Evolutionary conservation across 1,140 invertebrate genomes (phyloP).

Genomic region (Telenomus remus): DNA sequence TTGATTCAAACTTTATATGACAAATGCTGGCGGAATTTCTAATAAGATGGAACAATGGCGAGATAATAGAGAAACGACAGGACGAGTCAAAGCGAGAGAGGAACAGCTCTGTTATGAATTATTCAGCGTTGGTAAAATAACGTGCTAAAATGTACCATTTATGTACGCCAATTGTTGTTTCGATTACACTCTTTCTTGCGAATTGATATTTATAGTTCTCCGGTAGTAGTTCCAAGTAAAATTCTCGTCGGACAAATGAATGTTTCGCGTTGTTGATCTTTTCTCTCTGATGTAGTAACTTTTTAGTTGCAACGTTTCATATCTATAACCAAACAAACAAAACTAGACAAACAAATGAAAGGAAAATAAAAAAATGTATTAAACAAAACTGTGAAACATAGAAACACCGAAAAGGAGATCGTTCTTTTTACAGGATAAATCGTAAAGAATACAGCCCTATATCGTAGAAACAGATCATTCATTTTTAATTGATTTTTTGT

Average conservation of each 20-base stretch:
- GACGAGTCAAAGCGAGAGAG: neutral
- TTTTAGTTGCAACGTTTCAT: too few relatives aligned
- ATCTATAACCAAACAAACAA: too few relatives aligned
- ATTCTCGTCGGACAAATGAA: neutral
- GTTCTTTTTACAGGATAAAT: too few relatives aligned
- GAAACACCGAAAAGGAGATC: too few relatives aligned
- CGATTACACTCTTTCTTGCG: neutral
- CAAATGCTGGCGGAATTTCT: conserved; percentile 17
- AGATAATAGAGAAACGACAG: conserved; percentile 13
- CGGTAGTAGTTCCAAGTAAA: neutral
- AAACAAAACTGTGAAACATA: too few relatives aligned
- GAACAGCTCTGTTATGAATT: conserved; percentile 19
- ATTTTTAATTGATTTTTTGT: too few relatives aligned
- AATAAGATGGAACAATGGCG: conserved; percentile 21
- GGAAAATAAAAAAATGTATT: too few relatives aligned
- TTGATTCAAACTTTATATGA: conserved; percentile 36
- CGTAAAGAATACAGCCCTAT: too few relatives aligned
- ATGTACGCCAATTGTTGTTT: conserved; percentile 1
- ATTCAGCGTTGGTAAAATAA: conserved; percentile 28
- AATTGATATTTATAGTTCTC: conserved; percentile 8
- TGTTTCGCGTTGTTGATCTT: too few relatives aligned
- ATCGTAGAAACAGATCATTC: too few relatives aligned
- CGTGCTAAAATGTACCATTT: conserved; percentile 8
- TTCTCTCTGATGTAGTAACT: too few relatives aligned
- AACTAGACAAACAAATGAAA: too few relatives aligned